Base-by-base conservation (phyloP, 2,797 vertebrate genomes). In the Leuciscus waleckii region DNA sequence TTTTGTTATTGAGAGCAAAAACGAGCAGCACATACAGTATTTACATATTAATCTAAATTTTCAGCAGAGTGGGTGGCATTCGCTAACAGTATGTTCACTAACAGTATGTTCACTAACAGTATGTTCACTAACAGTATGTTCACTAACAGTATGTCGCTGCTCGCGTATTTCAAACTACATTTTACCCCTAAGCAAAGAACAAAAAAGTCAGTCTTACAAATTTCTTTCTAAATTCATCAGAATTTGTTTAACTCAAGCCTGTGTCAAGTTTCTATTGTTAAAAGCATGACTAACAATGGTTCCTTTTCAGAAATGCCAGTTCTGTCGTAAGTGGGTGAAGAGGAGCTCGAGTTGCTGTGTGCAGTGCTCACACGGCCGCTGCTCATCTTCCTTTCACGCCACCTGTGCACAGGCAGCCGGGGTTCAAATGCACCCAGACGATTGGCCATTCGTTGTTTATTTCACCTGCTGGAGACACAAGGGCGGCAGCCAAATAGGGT, bases 391-490 rank as follows among this genome's bases (percentile, higher is more conserved):
- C 5, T 99, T 99, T 90, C 98, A 99, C 0, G 97, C 97, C 85
- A 98, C 96, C 87, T 99, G 98, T 5, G 98, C 98, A 65, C 98
- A 98, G 92, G 98, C 98, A 3, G 98, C 98, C 0, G 97, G 98
- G 0, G 93, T 99, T 88, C 96, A 97, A 94, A 98, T 99, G 98
- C 96, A 99, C 90, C 97, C 98, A 0, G 98, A 99, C 0, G 98
- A 99, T 92, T 99, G 98, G 98, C 98, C 98, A 0, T 99, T 99
- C 58, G 95, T 98, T 7, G 97, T 99, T 91, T 99, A 96, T 91
- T 96, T 98, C 91, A 99, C 98, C 90, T 99, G 98, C 93, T 97
- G 96, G 91, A 95, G 97, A 82, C 98, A 99, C 92, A 97, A 92
- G 92, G 93, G 94, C 1, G 95, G 95, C 1, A 87, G 89, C 79